Conservation (phyloP, 1,140 invertebrate species). For the Caerostris extrusa region DNA sequence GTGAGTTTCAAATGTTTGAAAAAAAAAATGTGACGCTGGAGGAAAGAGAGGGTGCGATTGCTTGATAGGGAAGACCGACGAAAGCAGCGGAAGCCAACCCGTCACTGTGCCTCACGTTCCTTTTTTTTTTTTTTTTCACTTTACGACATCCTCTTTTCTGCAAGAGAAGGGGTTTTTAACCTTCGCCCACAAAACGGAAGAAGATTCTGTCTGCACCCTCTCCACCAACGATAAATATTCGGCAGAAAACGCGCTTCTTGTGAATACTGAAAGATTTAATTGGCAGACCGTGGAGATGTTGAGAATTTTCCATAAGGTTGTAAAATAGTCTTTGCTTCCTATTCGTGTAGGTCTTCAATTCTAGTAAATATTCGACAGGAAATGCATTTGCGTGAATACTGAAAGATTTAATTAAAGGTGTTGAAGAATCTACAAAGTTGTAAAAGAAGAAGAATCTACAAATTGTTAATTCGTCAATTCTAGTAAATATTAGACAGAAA, state of each 20-base stretch:
- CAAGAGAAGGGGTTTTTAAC: slow-evolving; percentile 24
- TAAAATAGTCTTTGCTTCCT: no score
- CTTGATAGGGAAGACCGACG: neutral
- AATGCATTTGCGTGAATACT: no score
- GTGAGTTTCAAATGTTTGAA: neutral
- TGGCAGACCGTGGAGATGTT: neutral
- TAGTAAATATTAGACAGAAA: no score
- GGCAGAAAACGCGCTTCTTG: neutral
- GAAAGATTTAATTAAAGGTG: no score
- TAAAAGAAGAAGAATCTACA: no score
- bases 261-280: neutral
- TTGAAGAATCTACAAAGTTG: no score
- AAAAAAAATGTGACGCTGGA: neutral
- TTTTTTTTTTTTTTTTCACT: neutral
- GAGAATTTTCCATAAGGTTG: neutral
- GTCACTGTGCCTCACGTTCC: neutral
- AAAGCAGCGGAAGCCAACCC: neutral
- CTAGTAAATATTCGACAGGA: no score
- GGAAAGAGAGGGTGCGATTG: neutral
- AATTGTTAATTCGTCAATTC: no score
- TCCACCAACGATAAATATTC: neutral
- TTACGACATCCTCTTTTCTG: slow-evolving; percentile 40
- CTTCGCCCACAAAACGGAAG: slow-evolving; percentile 40
- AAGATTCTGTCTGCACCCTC: neutral
- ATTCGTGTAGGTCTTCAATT: no score